A percentile compares a stretch with the other conserved stretches of the same genome.
These are phyloP conservation scores for Pedetes capensis DNA, from an alignment of 2,113 vertebrate genomes.

Conservation along the genomic window DNA sequence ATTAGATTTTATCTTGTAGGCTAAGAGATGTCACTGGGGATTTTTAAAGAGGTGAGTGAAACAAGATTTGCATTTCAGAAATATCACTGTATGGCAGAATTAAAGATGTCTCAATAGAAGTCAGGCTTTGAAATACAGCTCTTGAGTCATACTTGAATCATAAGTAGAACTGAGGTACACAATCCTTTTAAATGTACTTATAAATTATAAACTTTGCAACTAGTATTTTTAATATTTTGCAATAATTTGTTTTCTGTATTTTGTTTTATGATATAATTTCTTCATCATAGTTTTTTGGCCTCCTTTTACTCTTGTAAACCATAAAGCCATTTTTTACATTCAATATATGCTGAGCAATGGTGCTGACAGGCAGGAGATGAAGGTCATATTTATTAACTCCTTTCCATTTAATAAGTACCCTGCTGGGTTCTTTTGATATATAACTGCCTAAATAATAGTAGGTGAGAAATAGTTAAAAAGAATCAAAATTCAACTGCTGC, in stretches of 20 bases:
- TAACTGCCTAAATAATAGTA: neutral
- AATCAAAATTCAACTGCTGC: neutral
- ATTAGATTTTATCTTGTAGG: neutral
- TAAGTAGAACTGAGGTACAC: neutral
- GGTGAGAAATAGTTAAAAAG: neutral
- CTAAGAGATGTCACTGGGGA: neutral
- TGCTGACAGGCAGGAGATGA: neutral
- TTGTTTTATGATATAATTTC: too few relatives aligned
- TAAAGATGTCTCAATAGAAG: neutral
- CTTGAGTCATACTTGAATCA: neutral
- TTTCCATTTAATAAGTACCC: neutral
- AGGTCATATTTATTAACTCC: neutral
- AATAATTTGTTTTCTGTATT: neutral
- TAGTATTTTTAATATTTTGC: neutral
- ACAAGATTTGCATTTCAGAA: slow-evolving; percentile 37
- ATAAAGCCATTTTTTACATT: neutral
- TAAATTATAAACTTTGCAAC: neutral
- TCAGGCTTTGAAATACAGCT: neutral
- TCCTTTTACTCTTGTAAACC: neutral
- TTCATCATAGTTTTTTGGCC: too few relatives aligned
- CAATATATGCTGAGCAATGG: neutral
- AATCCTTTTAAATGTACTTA: neutral
- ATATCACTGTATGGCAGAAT: neutral
- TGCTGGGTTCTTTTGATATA: neutral
- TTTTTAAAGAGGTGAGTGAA: slow-evolving; percentile 18